phyloP scores from a whole-genome alignment of 2,113 vertebrate species.

The Phalacrocorax pelagicus region DNA sequence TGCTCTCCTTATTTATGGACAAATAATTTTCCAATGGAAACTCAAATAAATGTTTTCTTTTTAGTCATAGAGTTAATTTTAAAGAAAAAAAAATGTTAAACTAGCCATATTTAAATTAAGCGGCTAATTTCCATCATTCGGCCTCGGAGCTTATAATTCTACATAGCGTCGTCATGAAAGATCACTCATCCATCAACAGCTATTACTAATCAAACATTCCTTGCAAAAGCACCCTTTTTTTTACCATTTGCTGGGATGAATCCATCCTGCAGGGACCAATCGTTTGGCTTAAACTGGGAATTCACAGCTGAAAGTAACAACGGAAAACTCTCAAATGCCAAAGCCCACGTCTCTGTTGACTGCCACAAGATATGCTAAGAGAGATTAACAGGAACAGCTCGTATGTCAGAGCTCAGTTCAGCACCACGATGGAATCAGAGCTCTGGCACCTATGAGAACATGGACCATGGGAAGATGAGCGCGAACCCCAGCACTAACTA shows the following conservation, averaged over 20 bases:
- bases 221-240: not conserved
- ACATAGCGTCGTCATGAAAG: not conserved
- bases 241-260: not conserved
- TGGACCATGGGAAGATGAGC: rapidly evolving
- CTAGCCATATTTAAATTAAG: not conserved
- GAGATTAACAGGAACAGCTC: rapidly evolving
- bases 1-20: not conserved
- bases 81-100: not conserved
- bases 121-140: not conserved
- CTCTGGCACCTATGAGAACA: not conserved
- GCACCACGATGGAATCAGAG: not conserved
- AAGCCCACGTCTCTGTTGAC: not conserved
- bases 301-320: not conserved
- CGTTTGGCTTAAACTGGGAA: not conserved
- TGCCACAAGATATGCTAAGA: rapidly evolving
- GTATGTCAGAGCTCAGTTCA: not conserved
- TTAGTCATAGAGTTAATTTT: not conserved
- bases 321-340: not conserved
- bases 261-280: not conserved
- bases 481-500: not conserved
- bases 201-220: not conserved
- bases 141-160: not conserved
- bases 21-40: slow-evolving; percentile 26
- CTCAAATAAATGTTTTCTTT: not conserved
- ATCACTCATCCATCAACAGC: not conserved